Conservation (phyloP, 2,888 invertebrate genomes). For the Epirrhoe alternata region DNA sequence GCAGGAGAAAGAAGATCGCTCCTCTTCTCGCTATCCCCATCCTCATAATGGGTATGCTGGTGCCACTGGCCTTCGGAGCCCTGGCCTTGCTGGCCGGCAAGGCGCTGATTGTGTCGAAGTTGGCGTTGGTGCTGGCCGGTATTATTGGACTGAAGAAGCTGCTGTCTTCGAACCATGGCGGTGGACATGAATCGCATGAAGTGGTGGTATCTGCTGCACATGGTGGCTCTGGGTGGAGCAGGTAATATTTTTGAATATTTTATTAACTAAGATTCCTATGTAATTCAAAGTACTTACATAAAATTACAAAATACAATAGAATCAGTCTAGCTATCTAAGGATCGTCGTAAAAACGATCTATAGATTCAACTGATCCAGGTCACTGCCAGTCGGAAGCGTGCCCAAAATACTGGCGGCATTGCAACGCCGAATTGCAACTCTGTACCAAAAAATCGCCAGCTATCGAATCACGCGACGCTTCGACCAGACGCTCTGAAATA, state of each 20-base stretch:
- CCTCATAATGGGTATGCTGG: slow-evolving; percentile 91
- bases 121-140: slow-evolving; percentile 92
- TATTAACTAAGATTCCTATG: background rate
- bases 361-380: too few relatives aligned
- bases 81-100: slow-evolving; percentile 93
- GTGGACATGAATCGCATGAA: slow-evolving; percentile 87
- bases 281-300: too few relatives aligned
- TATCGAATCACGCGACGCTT: too few relatives aligned
- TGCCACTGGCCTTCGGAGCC: slow-evolving; percentile 93
- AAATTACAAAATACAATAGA: too few relatives aligned
- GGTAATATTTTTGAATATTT: slow-evolving; percentile 54
- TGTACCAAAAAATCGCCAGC: too few relatives aligned
- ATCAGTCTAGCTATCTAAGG: too few relatives aligned
- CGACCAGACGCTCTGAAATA: too few relatives aligned
- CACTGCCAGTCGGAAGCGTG: too few relatives aligned
- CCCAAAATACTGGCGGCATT: too few relatives aligned
- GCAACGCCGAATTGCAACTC: too few relatives aligned
- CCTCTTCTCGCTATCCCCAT: slow-evolving; percentile 91
- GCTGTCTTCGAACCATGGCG: slow-evolving; percentile 87
- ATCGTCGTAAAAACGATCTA: too few relatives aligned
- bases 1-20: slow-evolving; percentile 90
- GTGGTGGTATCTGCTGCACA: slow-evolving; percentile 89
- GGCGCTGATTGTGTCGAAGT: slow-evolving; percentile 93
- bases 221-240: slow-evolving; percentile 90
- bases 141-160: slow-evolving; percentile 95